Conservation (phyloP, 2,113 vertebrate species). For the Lates calcarifer region DNA sequence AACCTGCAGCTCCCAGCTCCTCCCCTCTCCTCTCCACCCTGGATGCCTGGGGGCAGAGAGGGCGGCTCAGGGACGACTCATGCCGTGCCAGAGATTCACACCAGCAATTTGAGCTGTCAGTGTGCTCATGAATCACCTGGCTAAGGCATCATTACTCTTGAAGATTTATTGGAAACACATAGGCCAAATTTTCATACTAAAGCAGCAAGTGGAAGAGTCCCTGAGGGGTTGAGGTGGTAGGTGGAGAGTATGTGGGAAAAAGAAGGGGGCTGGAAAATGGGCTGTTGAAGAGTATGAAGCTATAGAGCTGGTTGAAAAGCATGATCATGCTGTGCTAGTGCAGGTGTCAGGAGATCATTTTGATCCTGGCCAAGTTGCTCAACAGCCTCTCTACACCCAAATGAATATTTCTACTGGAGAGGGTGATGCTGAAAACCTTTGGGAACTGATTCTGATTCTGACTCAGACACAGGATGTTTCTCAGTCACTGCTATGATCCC, state of each 20-base stretch:
- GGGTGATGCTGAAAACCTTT: background rate
- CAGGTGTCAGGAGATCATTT: background rate
- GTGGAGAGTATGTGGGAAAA: slow-evolving; percentile 58
- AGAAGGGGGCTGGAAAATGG: slow-evolving; percentile 22
- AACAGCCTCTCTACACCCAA: background rate
- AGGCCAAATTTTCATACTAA: slow-evolving; percentile 81
- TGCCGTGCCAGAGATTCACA: slow-evolving; percentile 86
- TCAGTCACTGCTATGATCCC: background rate
- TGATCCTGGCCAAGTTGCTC: background rate
- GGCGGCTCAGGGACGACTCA: slow-evolving; percentile 74
- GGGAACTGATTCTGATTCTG: background rate
- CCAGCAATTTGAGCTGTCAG: slow-evolving; percentile 86
- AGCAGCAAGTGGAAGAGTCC: slow-evolving; percentile 66
- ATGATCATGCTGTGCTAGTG: background rate
- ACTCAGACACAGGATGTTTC: background rate
- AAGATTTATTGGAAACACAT: slow-evolving; percentile 86
- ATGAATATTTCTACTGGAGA: background rate
- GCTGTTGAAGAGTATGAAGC: slow-evolving; percentile 34
- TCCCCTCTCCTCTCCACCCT: slow-evolving; percentile 52
- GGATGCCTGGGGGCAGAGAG: slow-evolving; percentile 61
- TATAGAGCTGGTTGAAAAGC: slow-evolving; percentile 22
- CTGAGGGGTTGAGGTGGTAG: slow-evolving; percentile 46
- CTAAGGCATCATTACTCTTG: slow-evolving; percentile 82
- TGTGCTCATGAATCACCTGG: slow-evolving; percentile 84
- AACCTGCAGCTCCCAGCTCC: slow-evolving; percentile 64